phyloP scores from a whole-genome alignment of 2,888 invertebrate genomes.

The Agrilus cyanescens region DNA sequence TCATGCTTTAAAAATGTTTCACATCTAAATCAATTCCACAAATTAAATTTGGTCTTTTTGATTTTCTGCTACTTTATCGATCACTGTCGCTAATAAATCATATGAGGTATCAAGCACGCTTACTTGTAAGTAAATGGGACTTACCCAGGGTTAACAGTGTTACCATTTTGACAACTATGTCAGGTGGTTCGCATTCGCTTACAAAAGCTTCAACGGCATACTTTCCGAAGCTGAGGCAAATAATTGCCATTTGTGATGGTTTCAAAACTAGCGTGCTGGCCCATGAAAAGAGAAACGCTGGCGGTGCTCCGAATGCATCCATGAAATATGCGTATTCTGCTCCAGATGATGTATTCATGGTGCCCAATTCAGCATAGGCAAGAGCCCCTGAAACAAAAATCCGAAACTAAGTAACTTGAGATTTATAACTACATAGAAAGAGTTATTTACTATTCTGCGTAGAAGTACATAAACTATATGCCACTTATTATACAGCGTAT shows the following conservation, averaged over 20 bases:
- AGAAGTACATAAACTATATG: too few relatives aligned
- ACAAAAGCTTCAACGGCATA: slow-evolving; percentile 88
- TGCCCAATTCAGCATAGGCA: slow-evolving; percentile 88
- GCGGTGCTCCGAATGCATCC: slow-evolving; percentile 87
- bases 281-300: slow-evolving; percentile 90
- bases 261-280: slow-evolving; percentile 85
- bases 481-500: too few relatives aligned
- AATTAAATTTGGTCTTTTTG: too few relatives aligned
- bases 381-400: slow-evolving; percentile 59
- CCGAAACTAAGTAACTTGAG: too few relatives aligned
- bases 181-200: slow-evolving; percentile 73
- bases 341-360: slow-evolving; percentile 90
- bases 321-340: slow-evolving; percentile 94
- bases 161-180: slow-evolving; percentile 75
- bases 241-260: slow-evolving; percentile 89
- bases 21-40: too few relatives aligned
- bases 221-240: slow-evolving; percentile 85
- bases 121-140: slow-evolving; percentile 15
- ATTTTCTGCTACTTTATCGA: too few relatives aligned
- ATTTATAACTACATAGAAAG: too few relatives aligned
- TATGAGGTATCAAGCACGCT: too few relatives aligned
- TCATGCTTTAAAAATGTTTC: too few relatives aligned
- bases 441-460: background rate
- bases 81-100: too few relatives aligned
- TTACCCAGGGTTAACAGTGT: slow-evolving; percentile 78